Evolutionary conservation across 2,113 vertebrate genomes (phyloP).

Genomic region (Prionailurus bengalensis): DNA sequence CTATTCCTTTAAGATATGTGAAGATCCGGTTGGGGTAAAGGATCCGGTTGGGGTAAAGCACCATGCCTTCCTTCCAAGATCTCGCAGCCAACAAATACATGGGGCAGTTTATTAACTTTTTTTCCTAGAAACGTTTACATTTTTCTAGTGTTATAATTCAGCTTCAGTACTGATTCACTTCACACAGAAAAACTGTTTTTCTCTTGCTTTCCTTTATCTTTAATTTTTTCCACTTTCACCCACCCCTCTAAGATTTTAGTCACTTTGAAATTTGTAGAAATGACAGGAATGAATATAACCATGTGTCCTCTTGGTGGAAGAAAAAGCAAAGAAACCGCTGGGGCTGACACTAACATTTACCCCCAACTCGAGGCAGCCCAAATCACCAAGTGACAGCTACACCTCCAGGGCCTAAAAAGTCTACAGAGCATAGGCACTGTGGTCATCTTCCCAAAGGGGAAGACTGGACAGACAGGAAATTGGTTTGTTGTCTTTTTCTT

Average conservation of each 20-base stretch:
- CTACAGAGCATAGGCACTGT: rapidly evolving
- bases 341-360: background rate
- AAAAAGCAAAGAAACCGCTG: background rate
- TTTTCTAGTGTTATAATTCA: background rate
- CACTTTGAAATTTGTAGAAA: background rate
- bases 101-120: background rate
- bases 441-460: background rate
- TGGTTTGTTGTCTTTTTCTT: background rate
- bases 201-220: constrained; percentile 15
- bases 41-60: background rate
- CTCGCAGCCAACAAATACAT: background rate
- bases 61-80: background rate
- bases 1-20: background rate
- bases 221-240: background rate
- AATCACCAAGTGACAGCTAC: background rate
- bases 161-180: background rate
- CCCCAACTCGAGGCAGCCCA: background rate
- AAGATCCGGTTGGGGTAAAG: background rate
- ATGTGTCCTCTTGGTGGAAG: background rate
- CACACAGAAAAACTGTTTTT: background rate
- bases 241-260: background rate
- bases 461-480: background rate
- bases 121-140: background rate
- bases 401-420: background rate
- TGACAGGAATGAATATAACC: background rate